Percentiles rank a stretch among this genome's conserved stretches.
Evolutionary conservation across 64 coral and sea anemone species (phyloP).

Genomic region (Dendronephthya gigantea): DNA sequence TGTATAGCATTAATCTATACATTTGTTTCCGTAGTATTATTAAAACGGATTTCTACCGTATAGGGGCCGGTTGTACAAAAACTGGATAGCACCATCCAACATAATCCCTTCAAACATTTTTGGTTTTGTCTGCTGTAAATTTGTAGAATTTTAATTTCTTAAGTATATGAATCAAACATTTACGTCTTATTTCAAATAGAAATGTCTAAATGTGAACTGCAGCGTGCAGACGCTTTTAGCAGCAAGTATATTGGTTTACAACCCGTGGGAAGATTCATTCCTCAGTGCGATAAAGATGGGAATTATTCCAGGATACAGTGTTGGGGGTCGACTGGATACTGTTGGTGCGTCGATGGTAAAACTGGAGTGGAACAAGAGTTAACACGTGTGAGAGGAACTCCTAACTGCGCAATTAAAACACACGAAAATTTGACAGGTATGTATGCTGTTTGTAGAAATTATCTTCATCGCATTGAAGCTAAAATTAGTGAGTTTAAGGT

Average conservation of each 20-base stretch:
- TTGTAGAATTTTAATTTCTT: no score
- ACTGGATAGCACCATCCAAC: background rate
- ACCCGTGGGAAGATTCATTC: slow-evolving; percentile 71
- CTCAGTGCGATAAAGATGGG: slow-evolving; percentile 49
- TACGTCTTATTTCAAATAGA: background rate
- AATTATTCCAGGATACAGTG: slow-evolving; percentile 59
- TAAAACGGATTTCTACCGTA: no score
- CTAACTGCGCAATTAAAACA: slow-evolving; percentile 23
- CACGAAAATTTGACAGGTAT: slow-evolving; percentile 1
- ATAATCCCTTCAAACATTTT: no score
- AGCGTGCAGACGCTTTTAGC: slow-evolving; percentile 48
- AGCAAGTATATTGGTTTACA: slow-evolving; percentile 23
- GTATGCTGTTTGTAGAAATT: background rate
- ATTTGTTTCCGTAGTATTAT: no score
- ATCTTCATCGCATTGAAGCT: no score
- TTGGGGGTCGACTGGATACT: slow-evolving; percentile 75
- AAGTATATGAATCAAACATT: background rate
- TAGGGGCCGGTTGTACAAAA: background rate
- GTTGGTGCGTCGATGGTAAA: slow-evolving; percentile 68
- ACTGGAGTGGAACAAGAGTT: slow-evolving; percentile 43
- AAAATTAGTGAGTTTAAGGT: no score
- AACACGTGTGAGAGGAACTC: slow-evolving; percentile 54
- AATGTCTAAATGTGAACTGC: slow-evolving; percentile 46
- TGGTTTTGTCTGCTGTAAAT: no score
- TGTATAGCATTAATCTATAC: no score